Conservation (phyloP, 2,113 vertebrate genomes). For the Chloropsis cyanopogon region DNA sequence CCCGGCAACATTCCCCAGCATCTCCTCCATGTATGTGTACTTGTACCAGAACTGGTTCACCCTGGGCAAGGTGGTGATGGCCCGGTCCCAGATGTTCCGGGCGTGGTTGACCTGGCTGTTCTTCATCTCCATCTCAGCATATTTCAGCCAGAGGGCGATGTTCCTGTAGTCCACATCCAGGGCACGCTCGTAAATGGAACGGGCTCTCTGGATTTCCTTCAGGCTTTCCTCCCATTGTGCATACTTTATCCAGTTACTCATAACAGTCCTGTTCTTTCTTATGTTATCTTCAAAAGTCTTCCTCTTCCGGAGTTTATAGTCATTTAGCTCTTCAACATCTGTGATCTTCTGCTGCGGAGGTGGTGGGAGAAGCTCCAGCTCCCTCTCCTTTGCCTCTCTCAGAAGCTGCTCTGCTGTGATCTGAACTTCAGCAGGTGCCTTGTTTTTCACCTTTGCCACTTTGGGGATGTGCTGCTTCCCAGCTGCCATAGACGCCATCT, state of each 20-base stretch:
- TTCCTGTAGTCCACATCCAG: slow-evolving; percentile 97
- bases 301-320: slow-evolving; percentile 94
- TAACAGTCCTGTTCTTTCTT: slow-evolving; percentile 95
- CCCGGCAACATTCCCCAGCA: slow-evolving; percentile 91
- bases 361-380: slow-evolving; percentile 94
- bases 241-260: slow-evolving; percentile 99
- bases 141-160: slow-evolving; percentile 95
- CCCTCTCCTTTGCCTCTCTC: slow-evolving; percentile 93
- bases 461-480: background rate
- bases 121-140: slow-evolving; percentile 99
- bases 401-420: slow-evolving; percentile 97
- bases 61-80: slow-evolving; percentile 92
- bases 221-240: slow-evolving; percentile 99
- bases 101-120: slow-evolving; percentile 96
- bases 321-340: slow-evolving; percentile 94
- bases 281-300: slow-evolving; percentile 99
- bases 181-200: slow-evolving; percentile 97
- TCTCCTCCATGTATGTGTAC: slow-evolving; percentile 99
- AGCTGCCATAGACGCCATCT: background rate
- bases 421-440: slow-evolving; percentile 96
- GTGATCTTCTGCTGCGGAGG: slow-evolving; percentile 99
- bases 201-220: slow-evolving; percentile 92
- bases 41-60: slow-evolving; percentile 99
- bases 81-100: slow-evolving; percentile 96
- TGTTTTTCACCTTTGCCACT: slow-evolving; percentile 91